Evolutionary conservation across 2,797 vertebrate genomes (phyloP).

Genomic region (Channallabes apus): DNA sequence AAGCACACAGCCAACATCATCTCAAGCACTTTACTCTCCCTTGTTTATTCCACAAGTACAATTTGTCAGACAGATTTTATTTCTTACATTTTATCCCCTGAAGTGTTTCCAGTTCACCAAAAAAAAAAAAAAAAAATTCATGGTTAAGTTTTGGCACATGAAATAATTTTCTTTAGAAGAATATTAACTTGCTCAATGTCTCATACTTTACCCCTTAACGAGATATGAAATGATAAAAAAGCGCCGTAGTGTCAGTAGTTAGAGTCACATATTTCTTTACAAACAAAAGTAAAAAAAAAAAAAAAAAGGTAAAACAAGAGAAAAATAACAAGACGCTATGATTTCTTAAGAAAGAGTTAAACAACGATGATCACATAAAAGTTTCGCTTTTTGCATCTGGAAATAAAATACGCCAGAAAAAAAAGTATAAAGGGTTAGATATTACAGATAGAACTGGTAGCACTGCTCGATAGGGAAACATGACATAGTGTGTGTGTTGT

Average conservation of each 20-base stretch:
- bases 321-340: background rate
- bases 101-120: constrained; percentile 9
- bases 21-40: constrained; percentile 17
- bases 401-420: background rate
- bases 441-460: background rate
- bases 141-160: background rate
- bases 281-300: background rate
- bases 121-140: background rate
- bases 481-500: background rate
- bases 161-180: background rate
- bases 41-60: background rate
- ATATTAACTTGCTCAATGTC: background rate
- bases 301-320: background rate
- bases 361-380: background rate
- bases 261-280: background rate
- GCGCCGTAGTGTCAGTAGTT: background rate
- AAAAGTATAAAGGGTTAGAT: background rate
- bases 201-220: background rate
- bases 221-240: background rate
- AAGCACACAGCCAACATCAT: constrained; percentile 35
- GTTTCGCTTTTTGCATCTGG: background rate
- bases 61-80: background rate
- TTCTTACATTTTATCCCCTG: background rate
- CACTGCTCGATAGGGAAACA: background rate
- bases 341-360: background rate